Evolutionary conservation across 2,113 vertebrate genomes (phyloP).

Genomic region (Notarius lentiginosus): DNA sequence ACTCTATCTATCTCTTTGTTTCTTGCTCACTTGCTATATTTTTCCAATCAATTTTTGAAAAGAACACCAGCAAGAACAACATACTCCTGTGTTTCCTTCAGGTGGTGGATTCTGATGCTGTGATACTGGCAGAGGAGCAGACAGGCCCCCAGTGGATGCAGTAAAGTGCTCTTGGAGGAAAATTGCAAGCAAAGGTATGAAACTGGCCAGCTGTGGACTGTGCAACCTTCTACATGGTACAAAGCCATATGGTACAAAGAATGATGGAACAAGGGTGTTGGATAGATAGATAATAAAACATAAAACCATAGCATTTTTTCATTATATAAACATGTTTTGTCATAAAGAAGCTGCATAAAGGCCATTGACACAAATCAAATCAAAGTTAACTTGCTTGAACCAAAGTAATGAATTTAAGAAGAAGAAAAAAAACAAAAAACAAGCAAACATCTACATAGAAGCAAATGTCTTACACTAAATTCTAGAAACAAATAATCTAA

Average conservation of each 20-base stretch:
- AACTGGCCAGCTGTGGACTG: conserved; percentile 9
- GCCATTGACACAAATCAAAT: neutral
- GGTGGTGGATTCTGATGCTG: conserved; percentile 78
- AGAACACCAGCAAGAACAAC: conserved; percentile 26
- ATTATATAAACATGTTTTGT: neutral
- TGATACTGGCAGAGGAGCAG: conserved; percentile 68
- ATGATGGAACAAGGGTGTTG: neutral
- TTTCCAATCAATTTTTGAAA: conserved; percentile 31
- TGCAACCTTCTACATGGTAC: neutral
- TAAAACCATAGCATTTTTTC: neutral
- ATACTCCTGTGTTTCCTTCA: conserved; percentile 45
- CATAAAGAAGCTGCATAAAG: neutral
- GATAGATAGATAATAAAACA: neutral
- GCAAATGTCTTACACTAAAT: neutral
- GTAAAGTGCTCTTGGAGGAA: conserved; percentile 73
- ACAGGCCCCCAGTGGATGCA: conserved; percentile 77
- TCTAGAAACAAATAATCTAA: neutral
- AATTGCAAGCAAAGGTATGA: conserved; percentile 70
- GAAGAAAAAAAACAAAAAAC: neutral
- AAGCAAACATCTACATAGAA: neutral
- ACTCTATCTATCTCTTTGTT: conserved; percentile 5
- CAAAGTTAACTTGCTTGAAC: neutral
- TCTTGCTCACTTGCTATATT: neutral
- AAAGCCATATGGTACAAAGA: conserved; percentile 6
- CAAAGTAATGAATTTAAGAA: neutral